Base-by-base conservation (phyloP, 2,113 vertebrate species). In the Coreoperca whiteheadi region DNA sequence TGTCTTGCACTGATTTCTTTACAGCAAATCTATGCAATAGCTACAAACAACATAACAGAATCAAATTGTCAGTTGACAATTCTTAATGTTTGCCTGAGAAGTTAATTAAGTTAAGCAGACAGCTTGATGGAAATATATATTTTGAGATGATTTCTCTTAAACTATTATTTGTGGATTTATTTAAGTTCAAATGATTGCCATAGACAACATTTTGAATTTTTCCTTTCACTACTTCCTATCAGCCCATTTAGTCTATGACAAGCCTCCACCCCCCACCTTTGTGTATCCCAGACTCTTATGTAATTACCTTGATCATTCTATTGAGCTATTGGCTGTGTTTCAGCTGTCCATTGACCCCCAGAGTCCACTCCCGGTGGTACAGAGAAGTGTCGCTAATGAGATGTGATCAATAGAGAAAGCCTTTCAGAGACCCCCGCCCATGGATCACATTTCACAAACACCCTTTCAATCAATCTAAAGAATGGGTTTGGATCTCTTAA, bases 311-410 rank as follows among this genome's bases (percentile, higher is more conserved):
- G 83, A 89, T 90, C 54, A 75, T 75, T 89, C 32, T 85, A 87
- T 93, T 85, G 88, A 93, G 87, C 84, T 78, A 63, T 78, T 76
- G 88, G 86, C 90, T 94, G 87, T 34, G 34, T 92, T 87, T 90
- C 71, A 87, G 80, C 86, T 66, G 69, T 75, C 54, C 69, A 85
- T 68, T 84, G 89, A 87, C 77, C 79, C 86, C 51, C 39, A 50
- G 61, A 78, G 66, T 87, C 70, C 79, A 89, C 57, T 71, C 21
- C 54, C 23, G 46, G 72, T 81, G 83, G 82, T 85, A 70, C 37
- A 60, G 54, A 73, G 68, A 87, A 77, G 82, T 88, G 85, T 70
- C 39, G 46, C 82, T 93, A 92, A 94, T 92, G 79, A 90, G 69
- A 77, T 73, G 32, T 74, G 81, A 93, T 95, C 94, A 88, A 94